Conservation (phyloP, 2,888 invertebrate species). For the Eudasyphora cyanicolor region DNA sequence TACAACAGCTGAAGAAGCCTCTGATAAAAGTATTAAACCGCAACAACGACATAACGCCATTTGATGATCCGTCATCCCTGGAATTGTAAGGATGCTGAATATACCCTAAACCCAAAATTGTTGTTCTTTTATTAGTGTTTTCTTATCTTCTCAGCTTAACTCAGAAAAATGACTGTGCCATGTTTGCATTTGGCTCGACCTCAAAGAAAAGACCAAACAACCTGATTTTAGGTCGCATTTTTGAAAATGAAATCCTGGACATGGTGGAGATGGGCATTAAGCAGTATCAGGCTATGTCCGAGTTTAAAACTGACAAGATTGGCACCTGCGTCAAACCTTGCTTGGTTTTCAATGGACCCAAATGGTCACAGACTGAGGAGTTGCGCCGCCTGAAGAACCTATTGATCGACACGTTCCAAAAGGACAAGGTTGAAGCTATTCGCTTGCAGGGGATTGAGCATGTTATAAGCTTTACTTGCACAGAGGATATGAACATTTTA, state of each 20-base stretch:
- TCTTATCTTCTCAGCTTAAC: conserved; percentile 81
- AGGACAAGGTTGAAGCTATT: conserved; percentile 84
- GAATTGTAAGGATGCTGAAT: conserved; percentile 84
- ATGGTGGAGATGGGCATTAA: conserved; percentile 98
- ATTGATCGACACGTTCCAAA: conserved; percentile 94
- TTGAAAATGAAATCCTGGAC: conserved; percentile 93
- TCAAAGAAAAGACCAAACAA: conserved; percentile 98
- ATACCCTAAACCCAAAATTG: conserved; percentile 68
- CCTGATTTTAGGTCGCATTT: conserved; percentile 92
- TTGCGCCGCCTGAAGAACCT: conserved; percentile 92
- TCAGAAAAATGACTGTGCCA: conserved; percentile 91
- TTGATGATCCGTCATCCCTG: conserved; percentile 93
- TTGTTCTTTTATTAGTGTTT: neutral
- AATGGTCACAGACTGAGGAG: conserved; percentile 91
- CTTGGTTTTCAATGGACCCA: conserved; percentile 93
- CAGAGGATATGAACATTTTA: conserved; percentile 87
- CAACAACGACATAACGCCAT: conserved; percentile 94
- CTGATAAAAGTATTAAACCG: conserved; percentile 87
- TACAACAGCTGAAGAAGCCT: conserved; percentile 93
- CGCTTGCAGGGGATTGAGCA: conserved; percentile 96
- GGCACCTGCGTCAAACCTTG: conserved; percentile 93
- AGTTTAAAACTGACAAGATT: conserved; percentile 90
- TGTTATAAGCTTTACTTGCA: conserved; percentile 92
- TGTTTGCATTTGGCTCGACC: conserved; percentile 95
- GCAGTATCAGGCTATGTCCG: conserved; percentile 88